These are phyloP conservation scores for Otocyon megalotis DNA, from an alignment of 2,113 vertebrate genomes.

Conservation along the genomic window DNA sequence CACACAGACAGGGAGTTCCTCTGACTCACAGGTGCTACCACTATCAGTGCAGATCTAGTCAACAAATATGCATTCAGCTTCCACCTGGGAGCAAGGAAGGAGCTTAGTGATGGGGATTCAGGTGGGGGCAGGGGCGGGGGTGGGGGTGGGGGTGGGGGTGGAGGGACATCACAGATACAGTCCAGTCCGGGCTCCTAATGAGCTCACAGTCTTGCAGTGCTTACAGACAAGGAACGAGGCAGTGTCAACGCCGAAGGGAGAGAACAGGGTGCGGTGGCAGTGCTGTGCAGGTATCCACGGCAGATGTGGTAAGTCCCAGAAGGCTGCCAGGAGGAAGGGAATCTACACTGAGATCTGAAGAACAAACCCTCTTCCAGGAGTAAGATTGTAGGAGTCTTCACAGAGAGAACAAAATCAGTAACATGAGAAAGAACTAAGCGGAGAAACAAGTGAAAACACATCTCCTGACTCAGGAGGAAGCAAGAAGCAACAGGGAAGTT, in stretches of 20 bases:
- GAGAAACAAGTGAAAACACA: neutral
- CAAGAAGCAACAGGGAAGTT: neutral
- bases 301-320: neutral
- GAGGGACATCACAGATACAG: neutral
- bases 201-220: accelerated
- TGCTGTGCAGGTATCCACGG: neutral
- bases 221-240: accelerated
- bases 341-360: neutral
- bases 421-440: neutral
- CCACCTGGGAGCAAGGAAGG: accelerated
- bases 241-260: accelerated
- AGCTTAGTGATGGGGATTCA: neutral
- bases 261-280: accelerated
- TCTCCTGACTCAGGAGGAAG: neutral
- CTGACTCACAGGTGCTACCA: neutral
- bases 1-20: too few relatives aligned
- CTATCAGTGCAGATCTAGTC: neutral
- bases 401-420: neutral
- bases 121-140: neutral
- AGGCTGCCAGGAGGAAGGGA: neutral
- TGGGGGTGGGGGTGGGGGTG: too few relatives aligned
- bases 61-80: neutral
- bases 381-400: neutral
- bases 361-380: neutral
- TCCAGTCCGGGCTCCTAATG: neutral